Evolutionary conservation across 2,797 vertebrate species (phyloP).

Genomic region (Sebastes trivittatus): DNA sequence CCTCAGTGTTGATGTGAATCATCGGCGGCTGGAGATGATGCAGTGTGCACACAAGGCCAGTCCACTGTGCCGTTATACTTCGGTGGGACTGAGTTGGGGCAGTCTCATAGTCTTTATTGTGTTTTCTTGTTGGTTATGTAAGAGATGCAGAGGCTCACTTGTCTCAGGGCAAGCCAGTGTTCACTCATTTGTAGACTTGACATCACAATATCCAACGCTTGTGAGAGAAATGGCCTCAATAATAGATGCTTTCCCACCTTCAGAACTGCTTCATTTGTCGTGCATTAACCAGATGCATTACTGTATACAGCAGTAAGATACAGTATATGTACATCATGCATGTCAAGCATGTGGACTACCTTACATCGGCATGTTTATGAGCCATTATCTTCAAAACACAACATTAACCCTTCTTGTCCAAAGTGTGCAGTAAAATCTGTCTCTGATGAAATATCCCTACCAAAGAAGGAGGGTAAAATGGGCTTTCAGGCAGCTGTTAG

Average conservation of each 20-base stretch:
- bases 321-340: background rate
- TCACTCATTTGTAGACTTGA: constrained; percentile 18
- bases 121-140: constrained; percentile 48
- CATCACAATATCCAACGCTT: constrained; percentile 9
- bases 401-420: background rate
- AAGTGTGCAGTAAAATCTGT: background rate
- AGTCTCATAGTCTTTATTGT: constrained; percentile 38
- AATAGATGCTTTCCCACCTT: background rate
- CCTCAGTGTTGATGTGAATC: constrained; percentile 50
- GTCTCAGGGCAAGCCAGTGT: constrained; percentile 7
- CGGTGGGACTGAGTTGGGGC: constrained; percentile 1
- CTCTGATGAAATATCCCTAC: background rate
- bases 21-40: constrained; percentile 27
- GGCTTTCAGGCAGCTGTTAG: background rate
- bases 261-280: background rate
- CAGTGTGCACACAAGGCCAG: constrained; percentile 26
- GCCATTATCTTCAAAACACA: background rate
- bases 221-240: background rate
- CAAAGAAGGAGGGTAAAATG: background rate
- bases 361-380: background rate
- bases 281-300: background rate
- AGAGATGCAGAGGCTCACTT: constrained; percentile 42
- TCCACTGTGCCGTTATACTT: constrained; percentile 23
- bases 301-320: background rate
- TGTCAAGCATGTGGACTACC: background rate